Evolutionary conservation across 2,888 invertebrate genomes (phyloP).

Genomic region (Gnatocerus cornutus): DNA sequence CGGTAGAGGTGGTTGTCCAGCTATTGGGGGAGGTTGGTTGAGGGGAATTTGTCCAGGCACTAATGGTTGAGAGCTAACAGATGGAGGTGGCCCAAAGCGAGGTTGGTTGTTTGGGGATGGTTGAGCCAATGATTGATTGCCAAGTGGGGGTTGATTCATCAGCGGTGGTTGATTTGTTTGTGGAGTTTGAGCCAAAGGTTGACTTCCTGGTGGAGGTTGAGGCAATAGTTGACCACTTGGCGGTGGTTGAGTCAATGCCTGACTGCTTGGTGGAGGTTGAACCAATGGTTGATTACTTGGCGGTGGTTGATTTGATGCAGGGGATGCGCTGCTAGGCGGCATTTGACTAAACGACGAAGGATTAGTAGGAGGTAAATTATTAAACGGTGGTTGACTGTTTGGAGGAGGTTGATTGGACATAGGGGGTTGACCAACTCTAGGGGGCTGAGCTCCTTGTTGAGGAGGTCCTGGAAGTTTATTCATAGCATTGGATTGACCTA

Average conservation of each 20-base stretch:
- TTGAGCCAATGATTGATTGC: slow-evolving; percentile 19
- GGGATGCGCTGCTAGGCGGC: slow-evolving; percentile 4
- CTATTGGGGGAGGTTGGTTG: slow-evolving; percentile 4
- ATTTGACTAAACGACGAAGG: too few relatives aligned
- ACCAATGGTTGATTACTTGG: neutral
- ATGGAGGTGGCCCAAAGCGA: neutral
- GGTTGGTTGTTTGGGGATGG: slow-evolving; percentile 23
- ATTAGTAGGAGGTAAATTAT: neutral
- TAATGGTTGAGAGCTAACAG: slow-evolving; percentile 11
- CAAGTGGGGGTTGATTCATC: neutral
- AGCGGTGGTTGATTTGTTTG: slow-evolving; percentile 36
- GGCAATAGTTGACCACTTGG: slow-evolving; percentile 2
- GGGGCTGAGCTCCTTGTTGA: too few relatives aligned
- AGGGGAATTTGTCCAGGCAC: slow-evolving; percentile 4
- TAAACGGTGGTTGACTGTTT: slow-evolving; percentile 9
- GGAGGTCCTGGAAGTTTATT: slow-evolving; percentile 44
- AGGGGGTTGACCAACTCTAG: slow-evolving; percentile 44
- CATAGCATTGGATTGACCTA: slow-evolving; percentile 34
- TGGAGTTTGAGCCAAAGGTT: slow-evolving; percentile 5
- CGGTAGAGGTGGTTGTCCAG: slow-evolving; percentile 8
- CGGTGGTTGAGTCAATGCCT: slow-evolving; percentile 24
- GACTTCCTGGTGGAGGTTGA: neutral
- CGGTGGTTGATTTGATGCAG: slow-evolving; percentile 34
- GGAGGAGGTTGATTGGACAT: slow-evolving; percentile 33
- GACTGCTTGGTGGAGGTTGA: slow-evolving; percentile 7